phyloP scores from a whole-genome alignment of 1,140 invertebrate genomes.

The Hylaeus volcanicus region DNA sequence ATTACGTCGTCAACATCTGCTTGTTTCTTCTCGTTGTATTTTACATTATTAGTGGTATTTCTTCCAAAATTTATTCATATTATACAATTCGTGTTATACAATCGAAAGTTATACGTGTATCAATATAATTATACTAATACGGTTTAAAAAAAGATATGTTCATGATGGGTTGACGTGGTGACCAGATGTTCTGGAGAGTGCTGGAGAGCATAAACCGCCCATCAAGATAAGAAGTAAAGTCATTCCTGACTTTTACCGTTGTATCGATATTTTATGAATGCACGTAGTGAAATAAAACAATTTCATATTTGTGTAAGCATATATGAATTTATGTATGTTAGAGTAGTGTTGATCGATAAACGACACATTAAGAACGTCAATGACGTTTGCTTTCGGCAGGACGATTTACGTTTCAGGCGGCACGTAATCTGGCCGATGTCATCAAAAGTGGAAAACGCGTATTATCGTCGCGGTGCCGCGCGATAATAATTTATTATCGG shows the following conservation, averaged over 20 bases:
- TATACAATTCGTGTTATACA: not conserved
- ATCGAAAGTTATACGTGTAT: not conserved
- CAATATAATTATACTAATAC: not conserved
- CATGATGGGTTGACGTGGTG: not conserved
- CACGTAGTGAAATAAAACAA: not conserved
- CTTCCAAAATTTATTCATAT: not conserved
- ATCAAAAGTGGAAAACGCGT: constrained; percentile 13
- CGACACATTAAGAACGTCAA: not conserved
- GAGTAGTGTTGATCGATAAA: not conserved
- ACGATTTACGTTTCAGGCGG: constrained; percentile 31
- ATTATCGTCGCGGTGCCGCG: not conserved
- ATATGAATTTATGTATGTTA: not conserved
- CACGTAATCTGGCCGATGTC: constrained; percentile 38
- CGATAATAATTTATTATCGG: constrained; percentile 23
- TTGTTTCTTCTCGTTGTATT: not conserved
- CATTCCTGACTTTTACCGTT: not conserved
- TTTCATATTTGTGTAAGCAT: not conserved
- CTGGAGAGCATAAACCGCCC: not conserved
- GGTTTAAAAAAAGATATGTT: not conserved
- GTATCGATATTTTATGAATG: not conserved
- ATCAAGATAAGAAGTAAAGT: not conserved
- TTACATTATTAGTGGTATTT: not conserved
- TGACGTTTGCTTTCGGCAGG: constrained; percentile 2
- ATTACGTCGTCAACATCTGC: not conserved
- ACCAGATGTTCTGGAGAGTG: not conserved